Conservation (phyloP, 2,888 invertebrate species). For the Mythimna ferrago region DNA sequence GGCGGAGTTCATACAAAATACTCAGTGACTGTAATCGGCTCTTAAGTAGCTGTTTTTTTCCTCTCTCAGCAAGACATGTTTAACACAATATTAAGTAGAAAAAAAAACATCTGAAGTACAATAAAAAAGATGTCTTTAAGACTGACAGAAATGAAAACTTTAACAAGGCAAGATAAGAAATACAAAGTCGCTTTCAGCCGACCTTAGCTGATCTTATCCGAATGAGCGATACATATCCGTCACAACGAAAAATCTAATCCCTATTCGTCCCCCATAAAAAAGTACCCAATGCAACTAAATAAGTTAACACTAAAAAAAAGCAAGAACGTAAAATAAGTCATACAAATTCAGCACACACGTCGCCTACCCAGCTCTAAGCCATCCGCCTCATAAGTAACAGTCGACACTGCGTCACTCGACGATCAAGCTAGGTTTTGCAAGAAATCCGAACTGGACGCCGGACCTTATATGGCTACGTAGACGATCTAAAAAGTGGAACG, state of each 20-base stretch:
- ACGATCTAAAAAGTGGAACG: constrained; percentile 77
- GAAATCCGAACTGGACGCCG: constrained; percentile 70
- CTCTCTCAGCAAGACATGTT: too few species aligned
- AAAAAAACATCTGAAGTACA: too few species aligned
- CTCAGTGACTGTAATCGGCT: too few species aligned
- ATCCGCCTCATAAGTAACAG: constrained; percentile 54
- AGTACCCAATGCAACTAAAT: neutral
- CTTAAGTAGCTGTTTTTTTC: too few species aligned
- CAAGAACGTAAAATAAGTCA: constrained; percentile 29
- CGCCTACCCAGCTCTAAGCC: constrained; percentile 48
- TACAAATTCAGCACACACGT: constrained; percentile 44
- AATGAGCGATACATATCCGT: too few species aligned
- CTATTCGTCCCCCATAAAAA: neutral
- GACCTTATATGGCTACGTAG: constrained; percentile 72
- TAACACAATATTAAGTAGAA: too few species aligned
- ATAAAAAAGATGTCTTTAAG: too few species aligned
- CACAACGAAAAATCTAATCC: neutral
- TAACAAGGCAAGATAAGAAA: too few species aligned
- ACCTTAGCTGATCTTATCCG: too few species aligned
- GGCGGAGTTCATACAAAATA: too few species aligned
- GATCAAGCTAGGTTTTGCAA: constrained; percentile 76
- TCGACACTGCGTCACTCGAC: constrained; percentile 65
- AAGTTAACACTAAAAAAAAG: neutral
- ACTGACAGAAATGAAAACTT: too few species aligned
- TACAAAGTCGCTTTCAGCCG: too few species aligned